A percentile compares a stretch with the other conserved stretches of the same genome.
Conservation (phyloP, 2,113 vertebrate species). For the Anoura caudifer region DNA sequence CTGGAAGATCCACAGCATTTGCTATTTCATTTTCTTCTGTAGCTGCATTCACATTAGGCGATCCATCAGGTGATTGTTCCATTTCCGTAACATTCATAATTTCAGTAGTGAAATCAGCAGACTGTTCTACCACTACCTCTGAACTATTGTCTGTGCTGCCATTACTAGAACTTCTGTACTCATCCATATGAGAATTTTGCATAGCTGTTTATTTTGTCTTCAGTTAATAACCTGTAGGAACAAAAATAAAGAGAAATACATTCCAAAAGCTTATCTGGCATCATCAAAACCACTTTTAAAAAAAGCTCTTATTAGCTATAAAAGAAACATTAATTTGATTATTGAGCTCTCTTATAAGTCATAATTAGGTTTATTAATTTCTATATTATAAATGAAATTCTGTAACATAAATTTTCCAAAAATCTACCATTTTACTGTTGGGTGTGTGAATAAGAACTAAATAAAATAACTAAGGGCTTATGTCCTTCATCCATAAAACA, state of each 20-base stretch:
- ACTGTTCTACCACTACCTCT: slow-evolving; percentile 68
- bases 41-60: slow-evolving; percentile 83
- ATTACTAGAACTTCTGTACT: slow-evolving; percentile 73
- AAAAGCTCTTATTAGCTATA: neutral
- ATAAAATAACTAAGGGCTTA: neutral
- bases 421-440: neutral
- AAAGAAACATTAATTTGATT: neutral
- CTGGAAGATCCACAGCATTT: slow-evolving; percentile 74
- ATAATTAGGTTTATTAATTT: neutral
- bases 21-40: slow-evolving; percentile 83
- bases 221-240: slow-evolving; percentile 67
- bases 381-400: neutral
- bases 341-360: neutral
- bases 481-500: neutral
- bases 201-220: slow-evolving; percentile 64
- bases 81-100: slow-evolving; percentile 86
- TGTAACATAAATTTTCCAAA: neutral
- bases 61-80: slow-evolving; percentile 88
- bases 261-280: no score
- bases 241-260: neutral
- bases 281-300: neutral
- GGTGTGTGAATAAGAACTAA: neutral
- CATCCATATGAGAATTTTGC: slow-evolving; percentile 78
- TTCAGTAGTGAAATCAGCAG: slow-evolving; percentile 82
- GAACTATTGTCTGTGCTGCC: slow-evolving; percentile 62